Base-by-base conservation (phyloP, 1,140 invertebrate genomes). In the Drosophila sucinea region DNA sequence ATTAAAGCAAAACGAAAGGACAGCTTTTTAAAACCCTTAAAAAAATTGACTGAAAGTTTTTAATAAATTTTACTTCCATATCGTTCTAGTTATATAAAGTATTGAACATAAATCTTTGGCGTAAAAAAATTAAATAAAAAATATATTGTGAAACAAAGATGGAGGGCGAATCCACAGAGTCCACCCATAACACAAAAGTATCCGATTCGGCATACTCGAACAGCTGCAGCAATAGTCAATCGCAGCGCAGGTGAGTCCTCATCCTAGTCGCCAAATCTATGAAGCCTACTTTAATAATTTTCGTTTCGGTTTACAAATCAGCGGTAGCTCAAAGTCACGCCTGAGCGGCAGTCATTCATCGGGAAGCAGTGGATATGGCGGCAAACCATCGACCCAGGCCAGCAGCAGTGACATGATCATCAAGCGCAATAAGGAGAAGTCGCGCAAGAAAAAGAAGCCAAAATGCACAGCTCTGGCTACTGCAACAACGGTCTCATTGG, bases 151-250 rank as follows among this genome's bases (percentile, higher is more conserved):
- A 51, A 57, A 32, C 23, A 55, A 91, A 70, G 64, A 92, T 92
- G 91, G 91, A 92, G 58, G 91, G 81, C 11, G 89, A 91, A 74
- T 90, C 90, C 8, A 83, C 91, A n/a, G 90, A 91, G 60, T 92
- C 91, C 27, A 91, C 90, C 41, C 91, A 92, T 41, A 92, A 92
- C 60, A 94, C 94, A 0, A 96, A 96, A 85, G 93, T 95, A 41
- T 96, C 95, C 0, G 96, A 96, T 93, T 96, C 96, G 8, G 96
- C 94, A 1, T 96, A 96, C 87, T 96, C 95, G 0, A 96, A 95
- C 79, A 96, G 95, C 71, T 96, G 94, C 91, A 96, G 95, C 73
- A 96, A 96, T 91, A 96, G 95, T 69, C 95, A 96, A 81, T 96
- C 95, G 1, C 94, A 95, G 79, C 93, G 94, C 74, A 96, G 96